A percentile compares a stretch with the other conserved stretches of the same genome.
These are phyloP conservation scores for Desoria tigrina DNA, from an alignment of 2,888 invertebrate genomes.

Conservation along the genomic window DNA sequence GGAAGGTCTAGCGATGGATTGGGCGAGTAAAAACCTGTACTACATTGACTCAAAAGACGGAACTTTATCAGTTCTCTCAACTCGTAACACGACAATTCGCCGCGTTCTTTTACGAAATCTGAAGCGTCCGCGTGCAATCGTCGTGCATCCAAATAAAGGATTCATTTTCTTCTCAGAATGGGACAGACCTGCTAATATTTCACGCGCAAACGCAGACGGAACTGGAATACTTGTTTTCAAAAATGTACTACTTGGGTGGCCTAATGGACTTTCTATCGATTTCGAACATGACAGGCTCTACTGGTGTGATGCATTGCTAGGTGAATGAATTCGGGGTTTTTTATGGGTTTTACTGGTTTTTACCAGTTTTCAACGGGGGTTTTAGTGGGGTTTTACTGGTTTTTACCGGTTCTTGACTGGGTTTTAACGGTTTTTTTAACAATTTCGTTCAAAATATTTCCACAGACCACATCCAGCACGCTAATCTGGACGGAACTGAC, in stretches of 20 bases:
- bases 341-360: no score
- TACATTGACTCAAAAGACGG: slow-evolving; percentile 94
- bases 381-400: background rate
- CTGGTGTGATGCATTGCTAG: slow-evolving; percentile 95
- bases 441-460: no score
- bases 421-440: no score
- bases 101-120: slow-evolving; percentile 81
- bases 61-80: slow-evolving; percentile 87
- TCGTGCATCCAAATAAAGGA: slow-evolving; percentile 86
- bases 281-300: slow-evolving; percentile 83
- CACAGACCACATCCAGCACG: slow-evolving; percentile 95
- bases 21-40: slow-evolving; percentile 92
- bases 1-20: slow-evolving; percentile 91
- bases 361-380: background rate
- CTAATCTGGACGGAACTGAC: slow-evolving; percentile 85
- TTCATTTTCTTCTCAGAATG: slow-evolving; percentile 94
- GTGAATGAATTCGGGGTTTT: no score
- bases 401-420: slow-evolving; percentile 6
- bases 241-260: slow-evolving; percentile 92
- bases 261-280: slow-evolving; percentile 93
- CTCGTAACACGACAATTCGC: slow-evolving; percentile 79
- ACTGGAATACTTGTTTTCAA: slow-evolving; percentile 77
- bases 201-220: slow-evolving; percentile 87
- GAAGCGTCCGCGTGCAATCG: slow-evolving; percentile 91
- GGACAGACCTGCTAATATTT: slow-evolving; percentile 95